Base-by-base conservation (phyloP, 2,888 invertebrate genomes). In the Troides helena region DNA sequence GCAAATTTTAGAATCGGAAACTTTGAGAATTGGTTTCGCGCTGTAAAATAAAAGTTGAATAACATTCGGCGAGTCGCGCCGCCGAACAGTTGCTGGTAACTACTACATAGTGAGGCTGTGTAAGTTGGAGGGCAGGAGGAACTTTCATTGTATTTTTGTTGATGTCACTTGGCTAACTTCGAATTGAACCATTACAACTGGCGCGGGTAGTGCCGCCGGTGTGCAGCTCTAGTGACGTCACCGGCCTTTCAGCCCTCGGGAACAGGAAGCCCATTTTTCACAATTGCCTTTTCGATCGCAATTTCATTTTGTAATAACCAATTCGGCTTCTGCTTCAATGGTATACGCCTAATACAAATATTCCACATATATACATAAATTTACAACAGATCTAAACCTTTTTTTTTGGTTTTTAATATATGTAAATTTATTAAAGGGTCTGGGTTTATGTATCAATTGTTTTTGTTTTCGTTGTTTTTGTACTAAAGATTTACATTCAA, bases 121-220 rank as follows among this genome's bases (percentile, higher is more conserved):
- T 43, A 67, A 70, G 56, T 70, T 70, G 67, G 67, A 70, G 67
- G 59, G 70, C 62, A 70, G 63, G 67, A 17, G 67, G 25, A 67
- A 70, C 53, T 70, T 70, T 60, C 67, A 70, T 70, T 70, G 70
- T 70, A 67, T 70, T 67, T 70, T 67, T 70, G 70, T 70, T 67
- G 70, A 70, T 70, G 70, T 70, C 70, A 70, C 70, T 70, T 70
- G 56, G 63, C 56, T 56, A 70, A 70, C 70, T 70, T 67, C 63
- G 57, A 58, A 70, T 70, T 70, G 67, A 63, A 56, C 67, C 70
- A 67, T 67, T 70, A 64, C 67, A 70, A 67, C 56, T 69, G 39
- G 60, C 58, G 68, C 53, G 67, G 23, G 23, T 56, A 61, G 53
- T 68, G 50, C 25, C 63, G 39, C 4, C 30, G 21, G 56, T 23